phyloP scores from a whole-genome alignment of 2,113 vertebrate genomes.

The Trichechus manatus region DNA sequence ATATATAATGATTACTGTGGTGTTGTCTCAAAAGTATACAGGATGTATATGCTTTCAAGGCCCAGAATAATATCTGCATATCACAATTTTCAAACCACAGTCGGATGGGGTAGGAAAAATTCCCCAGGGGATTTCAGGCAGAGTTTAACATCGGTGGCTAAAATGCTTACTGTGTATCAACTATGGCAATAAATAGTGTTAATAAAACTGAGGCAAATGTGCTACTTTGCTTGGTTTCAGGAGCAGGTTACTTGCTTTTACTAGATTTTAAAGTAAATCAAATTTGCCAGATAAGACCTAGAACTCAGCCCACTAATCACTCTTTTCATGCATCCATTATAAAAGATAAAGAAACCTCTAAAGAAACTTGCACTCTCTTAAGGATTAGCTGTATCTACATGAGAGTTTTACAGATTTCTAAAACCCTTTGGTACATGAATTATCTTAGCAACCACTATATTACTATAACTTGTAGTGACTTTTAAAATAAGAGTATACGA shows the following conservation, averaged over 20 bases:
- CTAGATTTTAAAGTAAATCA: constrained; percentile 10
- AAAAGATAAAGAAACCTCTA: neutral
- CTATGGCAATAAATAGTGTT: neutral
- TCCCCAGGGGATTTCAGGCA: neutral
- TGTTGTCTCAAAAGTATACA: constrained; percentile 14
- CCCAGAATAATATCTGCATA: neutral
- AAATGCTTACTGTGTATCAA: neutral
- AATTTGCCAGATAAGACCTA: neutral
- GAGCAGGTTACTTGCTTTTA: constrained; percentile 21
- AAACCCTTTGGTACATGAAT: neutral
- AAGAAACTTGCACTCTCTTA: neutral
- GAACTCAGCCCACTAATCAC: neutral
- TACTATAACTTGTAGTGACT: neutral
- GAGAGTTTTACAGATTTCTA: neutral
- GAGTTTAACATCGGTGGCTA: neutral
- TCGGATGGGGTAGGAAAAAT: neutral
- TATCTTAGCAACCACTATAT: constrained; percentile 9
- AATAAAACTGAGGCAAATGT: neutral
- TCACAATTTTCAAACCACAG: constrained; percentile 10
- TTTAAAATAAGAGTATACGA: constrained; percentile 4
- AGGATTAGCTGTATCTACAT: neutral
- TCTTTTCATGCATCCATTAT: neutral
- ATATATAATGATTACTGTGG: neutral
- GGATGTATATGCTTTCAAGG: constrained; percentile 14
- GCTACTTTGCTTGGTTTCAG: constrained; percentile 1